Evolutionary conservation across 2,888 invertebrate genomes (phyloP), one percentile per base, ranked within the genome.

Genomic region (Taphrorychus bicolor): DNA sequence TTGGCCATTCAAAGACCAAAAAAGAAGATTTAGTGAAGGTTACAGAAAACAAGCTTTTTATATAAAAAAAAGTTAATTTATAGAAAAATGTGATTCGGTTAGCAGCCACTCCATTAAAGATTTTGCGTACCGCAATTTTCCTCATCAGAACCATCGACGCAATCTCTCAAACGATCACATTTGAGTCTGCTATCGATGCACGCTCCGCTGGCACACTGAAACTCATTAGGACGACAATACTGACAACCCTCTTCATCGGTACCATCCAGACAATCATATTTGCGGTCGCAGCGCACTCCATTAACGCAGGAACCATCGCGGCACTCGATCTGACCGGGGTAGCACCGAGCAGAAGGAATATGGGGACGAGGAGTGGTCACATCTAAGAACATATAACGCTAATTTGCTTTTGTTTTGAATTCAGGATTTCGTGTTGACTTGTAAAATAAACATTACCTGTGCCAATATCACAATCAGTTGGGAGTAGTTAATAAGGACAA

Each of bases 251-350:
- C 78, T 83, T 94, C 94, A 80, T 94, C 93, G 45, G 89, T 88
- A 21, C 87, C 86, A 77, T 93, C 93, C 0, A 81, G 80, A 79
- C 97, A 97, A 80, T 97, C 97, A 59, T 86, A 86, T 72, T 83
- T 82, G 74, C 84, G 82, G 79, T 89, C 85, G 68, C 79, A 79
- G 59, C 69, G 66, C 57, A 70, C 70, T n/a, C 76, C 78, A 5
- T 45, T 24, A 17, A 85, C 81, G 76, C 87, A 87, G 69, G 73
- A 77, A 66, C 86, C 86, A 76, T 83, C 82, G 41, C 76, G 77
- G 77, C 88, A 88, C 59, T 81, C 80, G 78, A 87, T 85, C 78
- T 88, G 82, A 70, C 84, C 82, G 3, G 80, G 14, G 7, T 48
- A 32, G 51, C 48, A 59, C 5, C 22, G 49, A 40, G 7, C 9